Conservation (phyloP, 2,888 invertebrate genomes). For the Metalampra italica region DNA sequence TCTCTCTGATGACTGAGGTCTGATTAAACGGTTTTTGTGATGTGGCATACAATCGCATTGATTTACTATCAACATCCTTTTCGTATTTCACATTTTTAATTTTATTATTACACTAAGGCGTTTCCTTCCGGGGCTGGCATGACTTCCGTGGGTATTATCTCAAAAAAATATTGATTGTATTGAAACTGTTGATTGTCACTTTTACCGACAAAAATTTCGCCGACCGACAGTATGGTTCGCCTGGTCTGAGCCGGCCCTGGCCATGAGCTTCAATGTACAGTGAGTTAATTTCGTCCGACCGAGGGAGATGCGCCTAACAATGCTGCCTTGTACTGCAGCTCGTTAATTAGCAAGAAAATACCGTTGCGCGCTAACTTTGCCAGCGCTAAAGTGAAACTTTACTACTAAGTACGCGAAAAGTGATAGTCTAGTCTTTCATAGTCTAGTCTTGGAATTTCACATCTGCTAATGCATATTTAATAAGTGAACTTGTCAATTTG, state of each 20-base stretch:
- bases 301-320: slow-evolving; percentile 41
- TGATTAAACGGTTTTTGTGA: too few relatives aligned
- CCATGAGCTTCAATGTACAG: neutral
- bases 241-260: neutral
- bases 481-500: neutral
- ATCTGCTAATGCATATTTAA: slow-evolving; percentile 8
- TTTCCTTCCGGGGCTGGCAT: too few relatives aligned
- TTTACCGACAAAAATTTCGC: too few relatives aligned
- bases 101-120: too few relatives aligned
- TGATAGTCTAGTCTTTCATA: slow-evolving; percentile 29
- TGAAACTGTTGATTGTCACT: too few relatives aligned
- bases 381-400: slow-evolving; percentile 39
- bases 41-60: too few relatives aligned
- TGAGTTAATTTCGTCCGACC: slow-evolving; percentile 33
- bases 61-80: too few relatives aligned
- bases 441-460: slow-evolving; percentile 13
- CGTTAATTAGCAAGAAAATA: slow-evolving; percentile 57
- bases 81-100: too few relatives aligned
- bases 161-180: too few relatives aligned
- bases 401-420: slow-evolving; percentile 45
- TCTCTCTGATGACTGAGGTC: too few relatives aligned
- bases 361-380: slow-evolving; percentile 38
- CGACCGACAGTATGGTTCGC: too few relatives aligned
- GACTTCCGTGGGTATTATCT: too few relatives aligned
- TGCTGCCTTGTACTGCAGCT: slow-evolving; percentile 36